Evolutionary conservation across 2,113 vertebrate species (phyloP), one percentile per base, ranked within the genome.

Genomic region (Lepisosteus osseus): DNA sequence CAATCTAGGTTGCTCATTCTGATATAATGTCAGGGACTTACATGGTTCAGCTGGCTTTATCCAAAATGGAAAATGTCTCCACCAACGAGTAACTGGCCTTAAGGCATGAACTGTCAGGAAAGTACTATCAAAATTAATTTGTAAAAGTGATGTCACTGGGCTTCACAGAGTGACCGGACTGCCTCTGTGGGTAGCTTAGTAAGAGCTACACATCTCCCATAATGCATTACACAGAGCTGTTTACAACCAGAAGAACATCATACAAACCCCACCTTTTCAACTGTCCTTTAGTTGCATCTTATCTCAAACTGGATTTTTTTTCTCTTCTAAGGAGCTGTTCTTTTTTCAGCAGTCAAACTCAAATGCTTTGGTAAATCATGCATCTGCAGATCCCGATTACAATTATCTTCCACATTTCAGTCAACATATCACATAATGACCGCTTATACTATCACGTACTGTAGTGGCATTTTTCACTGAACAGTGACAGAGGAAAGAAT

Each of bases 71-170:
- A 78, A 83, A 84, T 80, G 86, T 87, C 72, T 83, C 82, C 80
- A 88, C 84, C 86, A 87, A 87, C 92, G 90, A 92, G 86, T 83
- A 82, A 78, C 73, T 92, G 87, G 91, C 92, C 94, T 87, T 76
- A 78, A 93, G 94, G 94, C 90, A 88, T 76, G 72, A 86, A 82
- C 90, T 94, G 94, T 96, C 94, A 95, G 94, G 89, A 88, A 87
- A 90, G 89, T 90, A 90, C 89, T 94, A 93, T 95, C 91, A 94
- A 91, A 93, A 94, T 94, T 90, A 92, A 97, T 97, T 95, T 96
- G 90, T 89, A 90, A 90, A 95, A 93, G 92, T 91, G 87, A 88
- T 79, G 61, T 86, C 90, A 80, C 90, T 85, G 85, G 90, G 92
- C 89, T 89, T 90, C 80, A 84, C 88, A 83, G 84, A 88, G 78